A percentile compares a stretch with the other conserved stretches of the same genome.
Conservation (phyloP, 1,140 invertebrate species). For the Brachionus plicatilis region DNA sequence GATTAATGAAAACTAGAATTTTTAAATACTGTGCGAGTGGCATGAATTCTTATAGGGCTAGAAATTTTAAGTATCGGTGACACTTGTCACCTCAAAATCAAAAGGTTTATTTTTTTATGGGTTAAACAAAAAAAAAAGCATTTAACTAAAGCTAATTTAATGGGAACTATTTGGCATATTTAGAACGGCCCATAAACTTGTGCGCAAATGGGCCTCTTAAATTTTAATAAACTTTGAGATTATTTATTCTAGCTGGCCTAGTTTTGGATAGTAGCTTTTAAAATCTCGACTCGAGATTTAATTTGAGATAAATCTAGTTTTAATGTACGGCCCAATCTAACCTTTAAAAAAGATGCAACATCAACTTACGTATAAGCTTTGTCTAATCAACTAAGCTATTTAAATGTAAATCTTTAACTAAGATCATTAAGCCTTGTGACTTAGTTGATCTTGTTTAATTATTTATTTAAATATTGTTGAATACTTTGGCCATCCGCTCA, state of each 20-base stretch:
- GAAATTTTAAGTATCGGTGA: neutral
- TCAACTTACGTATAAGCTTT: neutral
- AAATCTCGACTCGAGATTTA: neutral
- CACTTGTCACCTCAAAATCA: neutral
- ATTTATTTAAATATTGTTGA: neutral
- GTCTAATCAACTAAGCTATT: neutral
- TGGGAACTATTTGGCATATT: neutral
- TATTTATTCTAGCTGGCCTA: neutral
- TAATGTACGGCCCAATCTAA: neutral
- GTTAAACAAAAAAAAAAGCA: neutral
- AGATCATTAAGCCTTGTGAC: slow-evolving; percentile 8
- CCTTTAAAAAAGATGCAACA: neutral
- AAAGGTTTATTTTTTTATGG: neutral
- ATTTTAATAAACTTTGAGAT: slow-evolving; percentile 2
- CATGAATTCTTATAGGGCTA: neutral
- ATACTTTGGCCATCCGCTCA: neutral
- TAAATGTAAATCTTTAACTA: slow-evolving; percentile 16
- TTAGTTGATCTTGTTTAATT: slow-evolving; percentile 16
- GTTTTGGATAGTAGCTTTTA: neutral
- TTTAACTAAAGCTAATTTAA: neutral
- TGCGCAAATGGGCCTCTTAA: neutral
- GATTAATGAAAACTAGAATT: neutral
- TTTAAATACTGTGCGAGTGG: neutral
- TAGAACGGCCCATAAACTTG: neutral
- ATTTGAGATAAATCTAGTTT: neutral